These are phyloP conservation scores for Phoxinus phoxinus DNA, from an alignment of 2,113 vertebrate genomes.

Conservation along the genomic window DNA sequence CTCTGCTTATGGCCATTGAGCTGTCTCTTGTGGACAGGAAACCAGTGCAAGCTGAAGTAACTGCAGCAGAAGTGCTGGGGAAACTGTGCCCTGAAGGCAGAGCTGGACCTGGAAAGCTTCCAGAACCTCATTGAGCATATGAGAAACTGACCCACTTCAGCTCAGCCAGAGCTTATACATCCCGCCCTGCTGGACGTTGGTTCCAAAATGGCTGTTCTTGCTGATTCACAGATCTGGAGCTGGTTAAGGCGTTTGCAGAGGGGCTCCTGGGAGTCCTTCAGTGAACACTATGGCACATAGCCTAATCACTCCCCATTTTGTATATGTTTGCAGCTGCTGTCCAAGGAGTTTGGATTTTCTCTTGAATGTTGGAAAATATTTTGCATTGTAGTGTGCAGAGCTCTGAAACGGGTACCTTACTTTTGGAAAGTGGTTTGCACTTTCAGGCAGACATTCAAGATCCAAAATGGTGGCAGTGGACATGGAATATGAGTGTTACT, in stretches of 20 bases:
- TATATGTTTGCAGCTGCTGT: neutral
- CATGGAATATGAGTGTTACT: neutral
- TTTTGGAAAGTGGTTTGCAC: neutral
- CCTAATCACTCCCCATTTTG: neutral
- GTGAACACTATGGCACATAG: neutral
- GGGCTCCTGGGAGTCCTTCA: constrained; percentile 49
- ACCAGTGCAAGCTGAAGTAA: constrained; percentile 40
- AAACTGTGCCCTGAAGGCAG: constrained; percentile 33
- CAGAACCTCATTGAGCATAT: constrained; percentile 52
- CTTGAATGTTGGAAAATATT: neutral
- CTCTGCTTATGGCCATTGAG: constrained; percentile 28
- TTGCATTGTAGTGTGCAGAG: neutral
- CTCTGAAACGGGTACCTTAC: neutral
- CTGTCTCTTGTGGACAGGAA: constrained; percentile 35
- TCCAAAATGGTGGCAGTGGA: neutral
- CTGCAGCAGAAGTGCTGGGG: neutral
- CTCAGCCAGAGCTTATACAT: constrained; percentile 34
- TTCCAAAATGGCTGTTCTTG: constrained; percentile 45
- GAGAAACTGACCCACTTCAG: constrained; percentile 51
- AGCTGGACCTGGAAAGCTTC: constrained; percentile 38
- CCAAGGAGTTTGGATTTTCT: neutral
- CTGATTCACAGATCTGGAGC: constrained; percentile 55
- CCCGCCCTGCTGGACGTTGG: constrained; percentile 40
- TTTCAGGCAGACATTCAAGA: neutral
- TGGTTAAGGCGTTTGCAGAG: constrained; percentile 24